phyloP scores from a whole-genome alignment of 2,113 vertebrate genomes.

The Lophius piscatorius region DNA sequence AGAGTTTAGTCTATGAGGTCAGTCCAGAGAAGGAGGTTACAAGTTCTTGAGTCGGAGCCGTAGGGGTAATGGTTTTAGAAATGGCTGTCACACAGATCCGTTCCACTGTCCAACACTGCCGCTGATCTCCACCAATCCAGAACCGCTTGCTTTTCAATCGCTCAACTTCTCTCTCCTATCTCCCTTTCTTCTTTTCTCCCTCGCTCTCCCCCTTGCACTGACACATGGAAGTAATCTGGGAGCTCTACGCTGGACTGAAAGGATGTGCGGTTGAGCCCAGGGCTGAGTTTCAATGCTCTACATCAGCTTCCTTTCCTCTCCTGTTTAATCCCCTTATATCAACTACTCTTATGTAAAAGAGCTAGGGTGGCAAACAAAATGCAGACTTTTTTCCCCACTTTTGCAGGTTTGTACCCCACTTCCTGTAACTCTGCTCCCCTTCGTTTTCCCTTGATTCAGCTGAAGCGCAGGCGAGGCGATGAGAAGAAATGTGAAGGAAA shows the following conservation, averaged over 20 bases:
- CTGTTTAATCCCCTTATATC: conserved; percentile 75
- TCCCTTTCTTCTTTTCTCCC: conserved; percentile 63
- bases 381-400: conserved; percentile 63
- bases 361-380: conserved; percentile 74
- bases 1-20: conserved; percentile 70
- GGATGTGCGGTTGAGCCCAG: conserved; percentile 75
- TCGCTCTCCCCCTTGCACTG: conserved; percentile 55
- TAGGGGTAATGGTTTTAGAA: conserved; percentile 82
- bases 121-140: conserved; percentile 70
- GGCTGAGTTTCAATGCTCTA: conserved; percentile 72
- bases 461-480: conserved; percentile 24
- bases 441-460: conserved; percentile 48
- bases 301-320: conserved; percentile 75
- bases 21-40: conserved; percentile 68
- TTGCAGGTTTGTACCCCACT: conserved; percentile 54
- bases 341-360: conserved; percentile 70
- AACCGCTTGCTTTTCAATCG: conserved; percentile 65
- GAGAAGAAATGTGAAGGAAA: conserved; percentile 41
- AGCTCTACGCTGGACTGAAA: conserved; percentile 71
- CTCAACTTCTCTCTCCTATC: conserved; percentile 67
- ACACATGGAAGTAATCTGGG: conserved; percentile 81
- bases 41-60: conserved; percentile 65
- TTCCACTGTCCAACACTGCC: conserved; percentile 78
- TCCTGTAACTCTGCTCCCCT: conserved; percentile 62
- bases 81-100: conserved; percentile 84